A percentile compares a stretch with the other conserved stretches of the same genome.
These are phyloP conservation scores for Hypomesus transpacificus DNA, from an alignment of 2,113 vertebrate species.

Conservation along the genomic window DNA sequence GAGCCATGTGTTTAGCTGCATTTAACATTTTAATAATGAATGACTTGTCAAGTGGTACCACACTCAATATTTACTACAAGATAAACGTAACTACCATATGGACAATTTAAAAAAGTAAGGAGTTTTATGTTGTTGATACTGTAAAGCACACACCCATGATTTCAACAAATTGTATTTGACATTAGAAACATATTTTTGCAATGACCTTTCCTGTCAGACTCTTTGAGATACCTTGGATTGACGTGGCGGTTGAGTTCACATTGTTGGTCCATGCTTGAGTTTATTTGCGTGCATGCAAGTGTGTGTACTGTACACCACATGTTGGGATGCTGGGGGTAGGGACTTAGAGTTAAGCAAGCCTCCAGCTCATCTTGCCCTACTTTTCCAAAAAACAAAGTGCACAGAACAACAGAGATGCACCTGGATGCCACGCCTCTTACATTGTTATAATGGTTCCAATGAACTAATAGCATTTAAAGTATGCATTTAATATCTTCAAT, in stretches of 20 bases:
- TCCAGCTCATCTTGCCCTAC: slow-evolving; percentile 5
- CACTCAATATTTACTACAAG: too few species aligned
- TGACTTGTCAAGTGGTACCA: too few species aligned
- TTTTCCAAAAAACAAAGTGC: slow-evolving; percentile 1
- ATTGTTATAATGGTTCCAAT: background rate
- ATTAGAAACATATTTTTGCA: background rate
- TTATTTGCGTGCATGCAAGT: background rate
- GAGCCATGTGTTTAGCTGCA: background rate
- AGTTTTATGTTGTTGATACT: too few species aligned
- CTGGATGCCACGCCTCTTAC: background rate
- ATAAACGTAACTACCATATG: too few species aligned
- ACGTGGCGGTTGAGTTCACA: background rate
- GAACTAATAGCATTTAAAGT: background rate
- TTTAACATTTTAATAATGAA: background rate
- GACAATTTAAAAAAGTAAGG: too few species aligned
- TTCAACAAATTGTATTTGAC: background rate
- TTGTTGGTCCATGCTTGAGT: background rate
- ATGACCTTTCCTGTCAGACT: background rate
- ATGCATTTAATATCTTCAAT: background rate
- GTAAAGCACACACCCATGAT: background rate
- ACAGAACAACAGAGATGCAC: background rate
- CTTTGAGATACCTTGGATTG: background rate
- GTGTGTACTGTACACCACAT: background rate
- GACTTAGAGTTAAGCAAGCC: background rate
- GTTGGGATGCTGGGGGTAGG: background rate